Base-by-base conservation (phyloP, 1,140 invertebrate genomes). In the Pinna nobilis region DNA sequence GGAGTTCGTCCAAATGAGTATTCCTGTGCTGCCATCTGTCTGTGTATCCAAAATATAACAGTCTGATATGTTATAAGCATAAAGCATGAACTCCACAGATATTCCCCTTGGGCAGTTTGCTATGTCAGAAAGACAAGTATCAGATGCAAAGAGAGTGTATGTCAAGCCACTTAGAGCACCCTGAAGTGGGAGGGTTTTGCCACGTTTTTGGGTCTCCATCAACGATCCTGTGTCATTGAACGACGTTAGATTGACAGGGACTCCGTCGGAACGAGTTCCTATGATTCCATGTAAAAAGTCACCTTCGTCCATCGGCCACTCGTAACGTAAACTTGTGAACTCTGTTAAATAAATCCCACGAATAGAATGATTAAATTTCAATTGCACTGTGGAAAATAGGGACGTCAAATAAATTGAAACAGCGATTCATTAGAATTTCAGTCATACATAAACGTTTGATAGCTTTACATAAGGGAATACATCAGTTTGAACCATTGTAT, bases 11-110 rank as follows among this genome's bases (percentile, higher is more conserved):
- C n/a, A 35, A 13, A 66, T 37, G 6, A 51, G 18, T 9, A 66
- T 37, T 23, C 63, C 63, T 53, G 63, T 66, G n/a, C 44, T 66
- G 32, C 63, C 63, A 25, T 66, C 63, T 20, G 28, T 53, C 1
- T 47, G 20, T 9, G 63, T 66, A 51, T 66, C 47, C 13, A 66
- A 3, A 3, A 66, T 15, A 35, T 51, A 25, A 66, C 63, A 66
- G 30, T 66, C 63, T 23, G 63, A 32, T 7, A 51, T 11, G 13
- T 37, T 66, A 5, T 18, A 3, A 20, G 30, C 32, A 51, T 51
- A 51, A n/a, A 66, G 11, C 44, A 33, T 51, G 20, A 66, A 66
- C 23, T 39, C 44, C 18, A 37, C 49, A 32, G 23, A 39, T 37
- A 66, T 47, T 35, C 63, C 33, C 15, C 49, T 25, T 7, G 1